Percentiles rank a stretch among this genome's conserved stretches.
Conservation (phyloP, 2,113 vertebrate species). For the Vulpes vulpes region DNA sequence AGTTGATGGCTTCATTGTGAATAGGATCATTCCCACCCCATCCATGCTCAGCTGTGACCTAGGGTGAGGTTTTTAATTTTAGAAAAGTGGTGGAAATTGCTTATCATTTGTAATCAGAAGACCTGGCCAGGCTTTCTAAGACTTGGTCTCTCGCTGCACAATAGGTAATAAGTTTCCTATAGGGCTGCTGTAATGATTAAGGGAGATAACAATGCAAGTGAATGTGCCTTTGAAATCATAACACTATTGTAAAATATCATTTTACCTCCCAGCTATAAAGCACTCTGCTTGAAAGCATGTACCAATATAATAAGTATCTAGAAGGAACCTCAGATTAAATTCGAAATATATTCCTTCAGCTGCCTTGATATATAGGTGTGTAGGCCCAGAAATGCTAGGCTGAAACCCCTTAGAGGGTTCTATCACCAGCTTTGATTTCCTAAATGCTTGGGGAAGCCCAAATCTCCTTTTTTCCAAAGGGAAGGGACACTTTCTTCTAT, state of each 20-base stretch:
- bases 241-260: background rate
- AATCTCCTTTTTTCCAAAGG: background rate
- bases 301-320: background rate
- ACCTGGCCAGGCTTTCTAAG: background rate
- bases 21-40: background rate
- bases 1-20: background rate
- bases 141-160: background rate
- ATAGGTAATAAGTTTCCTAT: background rate
- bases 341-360: background rate
- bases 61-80: background rate
- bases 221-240: background rate
- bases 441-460: background rate
- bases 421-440: background rate
- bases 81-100: background rate
- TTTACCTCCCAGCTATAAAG: background rate
- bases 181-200: background rate
- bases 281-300: background rate
- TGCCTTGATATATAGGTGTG: background rate
- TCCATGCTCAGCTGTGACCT: background rate
- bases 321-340: background rate
- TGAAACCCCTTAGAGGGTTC: background rate
- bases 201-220: background rate
- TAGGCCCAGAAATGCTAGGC: background rate
- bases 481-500: background rate
- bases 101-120: background rate